Base-by-base conservation (phyloP, 2,113 vertebrate species). In the Microcebus tavaratra region DNA sequence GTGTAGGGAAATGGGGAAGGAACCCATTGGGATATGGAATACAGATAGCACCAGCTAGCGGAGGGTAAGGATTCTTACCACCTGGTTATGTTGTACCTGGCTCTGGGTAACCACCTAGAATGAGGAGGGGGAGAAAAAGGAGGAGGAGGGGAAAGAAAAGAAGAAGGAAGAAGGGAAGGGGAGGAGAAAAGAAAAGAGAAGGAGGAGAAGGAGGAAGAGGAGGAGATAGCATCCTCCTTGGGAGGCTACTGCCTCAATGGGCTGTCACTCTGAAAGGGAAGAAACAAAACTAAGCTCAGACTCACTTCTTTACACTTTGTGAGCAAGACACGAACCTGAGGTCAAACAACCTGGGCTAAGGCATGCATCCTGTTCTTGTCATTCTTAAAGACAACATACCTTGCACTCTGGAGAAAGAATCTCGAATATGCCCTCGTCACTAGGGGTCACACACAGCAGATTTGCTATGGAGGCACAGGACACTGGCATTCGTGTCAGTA, bases 41-140 rank as follows among this genome's bases (percentile, higher is more conserved):
- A 5, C 5, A 0, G 23, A 59, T 18, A 29, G 36, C 31, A 2
- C 42, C 42, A 34, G 0, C 3, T 0, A 15, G 48, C 17, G 75
- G 76, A 8, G 17, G 27, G 2, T 8, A 27, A 34, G 5, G 6
- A 4, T 18, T 8, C 68, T 79, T 18, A 65, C 45, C 8, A 15
- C 14, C 23, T 70, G 20, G 1, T 68, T 18, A 9, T 15, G 39
- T 15, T 48, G 59, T 12, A 31, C 87, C 70, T 61, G 10, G 76
- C 59, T 65, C 75, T 45, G 39, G 76, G 90, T 76, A 25, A n/a
- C 50, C 39, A 17, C 61, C 76, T 70, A 73, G 72, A 61, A 73
- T 36, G 29, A 39, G 31, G 39, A 25, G 34, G 12, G 14, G 29
- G 9, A 70, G n/a, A 20, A 31, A 4, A 20, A 34, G 14, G 57